Conservation (phyloP, 2,888 invertebrate species). For the Pediacus dermestoides region DNA sequence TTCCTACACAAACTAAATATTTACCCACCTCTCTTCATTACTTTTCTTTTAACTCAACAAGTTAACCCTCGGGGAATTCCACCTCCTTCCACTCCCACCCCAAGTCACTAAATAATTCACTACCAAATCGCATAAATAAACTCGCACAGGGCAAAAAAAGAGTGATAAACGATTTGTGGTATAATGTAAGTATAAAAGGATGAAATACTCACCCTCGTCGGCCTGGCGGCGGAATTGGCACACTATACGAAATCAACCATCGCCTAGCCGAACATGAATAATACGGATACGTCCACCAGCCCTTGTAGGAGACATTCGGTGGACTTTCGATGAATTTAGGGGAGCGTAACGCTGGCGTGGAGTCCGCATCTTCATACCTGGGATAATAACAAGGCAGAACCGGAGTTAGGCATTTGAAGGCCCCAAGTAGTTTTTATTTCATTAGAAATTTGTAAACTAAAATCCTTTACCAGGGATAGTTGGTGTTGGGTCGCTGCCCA, state of each 20-base stretch:
- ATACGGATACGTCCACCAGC: slow-evolving; percentile 89
- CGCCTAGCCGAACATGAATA: slow-evolving; percentile 74
- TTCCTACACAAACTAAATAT: background rate
- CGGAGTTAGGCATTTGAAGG: slow-evolving; percentile 16
- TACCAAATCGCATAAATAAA: too few species aligned
- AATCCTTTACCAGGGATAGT: slow-evolving; percentile 74
- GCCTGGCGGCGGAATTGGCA: slow-evolving; percentile 58
- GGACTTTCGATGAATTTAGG: slow-evolving; percentile 67
- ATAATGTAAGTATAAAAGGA: slow-evolving; percentile 5
- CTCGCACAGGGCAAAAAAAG: background rate
- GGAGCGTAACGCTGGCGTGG: slow-evolving; percentile 60
- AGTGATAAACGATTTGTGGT: background rate
- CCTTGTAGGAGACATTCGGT: slow-evolving; percentile 61
- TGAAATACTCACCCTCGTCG: slow-evolving; percentile 53
- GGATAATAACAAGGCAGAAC: slow-evolving; percentile 9
- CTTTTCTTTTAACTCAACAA: too few species aligned
- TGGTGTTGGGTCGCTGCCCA: slow-evolving; percentile 64
- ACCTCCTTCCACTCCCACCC: too few species aligned
- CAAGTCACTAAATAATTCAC: too few species aligned
- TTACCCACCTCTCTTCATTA: too few species aligned
- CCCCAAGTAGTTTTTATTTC: too few species aligned
- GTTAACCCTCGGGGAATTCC: too few species aligned
- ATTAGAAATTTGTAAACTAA: too few species aligned
- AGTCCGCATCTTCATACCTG: slow-evolving; percentile 64
- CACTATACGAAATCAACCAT: slow-evolving; percentile 85